These are phyloP conservation scores for Scarus forsteni DNA, from an alignment of 2,797 vertebrate genomes.

Conservation along the genomic window DNA sequence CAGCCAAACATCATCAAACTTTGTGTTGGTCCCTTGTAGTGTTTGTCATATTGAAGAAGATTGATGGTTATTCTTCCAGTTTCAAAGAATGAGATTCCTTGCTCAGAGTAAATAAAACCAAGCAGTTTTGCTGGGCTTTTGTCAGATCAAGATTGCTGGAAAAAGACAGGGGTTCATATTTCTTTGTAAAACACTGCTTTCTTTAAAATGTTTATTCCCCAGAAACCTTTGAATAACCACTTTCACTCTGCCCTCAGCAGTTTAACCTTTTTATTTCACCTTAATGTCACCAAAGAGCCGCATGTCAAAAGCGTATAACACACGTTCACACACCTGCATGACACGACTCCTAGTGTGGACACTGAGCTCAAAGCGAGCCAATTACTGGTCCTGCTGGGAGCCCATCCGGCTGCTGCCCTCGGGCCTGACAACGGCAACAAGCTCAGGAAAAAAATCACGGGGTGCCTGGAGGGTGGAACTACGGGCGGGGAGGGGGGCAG, in stretches of 20 bases:
- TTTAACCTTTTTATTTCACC: constrained; percentile 16
- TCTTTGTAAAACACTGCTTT: no score
- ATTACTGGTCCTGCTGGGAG: constrained; percentile 88
- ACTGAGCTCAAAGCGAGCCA: constrained; percentile 79
- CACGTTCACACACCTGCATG: constrained; percentile 51
- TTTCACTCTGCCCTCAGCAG: constrained; percentile 4
- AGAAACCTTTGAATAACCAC: background rate
- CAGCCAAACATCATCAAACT: no score
- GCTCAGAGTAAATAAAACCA: no score
- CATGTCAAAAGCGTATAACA: constrained; percentile 47
- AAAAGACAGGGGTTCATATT: no score
- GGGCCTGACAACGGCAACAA: constrained; percentile 86
- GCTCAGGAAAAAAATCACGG: constrained; percentile 68
- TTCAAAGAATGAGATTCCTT: no score
- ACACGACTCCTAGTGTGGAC: constrained; percentile 52
- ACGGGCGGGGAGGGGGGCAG: constrained; percentile 51
- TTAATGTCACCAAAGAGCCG: constrained; percentile 40
- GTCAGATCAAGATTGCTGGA: no score
- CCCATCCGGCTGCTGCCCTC: constrained; percentile 85
- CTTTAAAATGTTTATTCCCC: no score
- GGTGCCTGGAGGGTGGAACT: constrained; percentile 75
- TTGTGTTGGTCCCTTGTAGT: no score
- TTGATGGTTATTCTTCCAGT: no score
- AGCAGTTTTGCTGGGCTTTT: no score
- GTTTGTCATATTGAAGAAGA: no score